phyloP scores from a whole-genome alignment of 2,888 invertebrate genomes.

The Leptinotarsa tumamoca region DNA sequence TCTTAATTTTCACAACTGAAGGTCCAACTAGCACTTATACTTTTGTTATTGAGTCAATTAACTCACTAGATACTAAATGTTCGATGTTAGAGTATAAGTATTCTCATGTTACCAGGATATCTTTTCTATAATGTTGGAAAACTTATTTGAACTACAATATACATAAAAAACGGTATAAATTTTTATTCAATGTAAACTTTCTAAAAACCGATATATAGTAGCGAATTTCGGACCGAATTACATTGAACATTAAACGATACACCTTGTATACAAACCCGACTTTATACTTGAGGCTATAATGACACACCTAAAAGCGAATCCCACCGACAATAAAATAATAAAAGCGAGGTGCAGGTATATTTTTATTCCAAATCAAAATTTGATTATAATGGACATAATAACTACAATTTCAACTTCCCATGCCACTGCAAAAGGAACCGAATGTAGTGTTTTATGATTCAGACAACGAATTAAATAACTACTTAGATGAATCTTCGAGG shows the following conservation, averaged over 20 bases:
- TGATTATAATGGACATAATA: slow-evolving; percentile 42
- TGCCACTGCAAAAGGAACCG: slow-evolving; percentile 47
- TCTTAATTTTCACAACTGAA: no score
- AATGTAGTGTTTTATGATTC: slow-evolving; percentile 49
- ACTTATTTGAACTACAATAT: no score
- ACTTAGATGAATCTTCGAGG: slow-evolving; percentile 10
- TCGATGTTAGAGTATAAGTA: no score
- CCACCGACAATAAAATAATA: slow-evolving; percentile 33
- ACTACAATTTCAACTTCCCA: slow-evolving; percentile 43
- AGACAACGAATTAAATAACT: slow-evolving; percentile 19
- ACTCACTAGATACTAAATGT: no score
- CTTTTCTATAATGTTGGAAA: no score
- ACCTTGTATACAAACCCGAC: slow-evolving; percentile 19
- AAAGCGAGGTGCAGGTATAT: slow-evolving; percentile 38
- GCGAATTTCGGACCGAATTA: neutral
- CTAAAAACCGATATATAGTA: neutral
- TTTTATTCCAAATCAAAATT: slow-evolving; percentile 34
- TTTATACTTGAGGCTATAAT: slow-evolving; percentile 13
- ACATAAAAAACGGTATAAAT: no score
- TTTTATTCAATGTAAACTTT: neutral
- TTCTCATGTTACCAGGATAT: no score
- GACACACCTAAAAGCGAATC: slow-evolving; percentile 18
- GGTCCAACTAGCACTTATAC: no score
- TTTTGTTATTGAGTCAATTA: no score
- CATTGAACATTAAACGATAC: neutral